These are phyloP conservation scores for Rhea pennata DNA, from an alignment of 2,113 vertebrate species.

Conservation along the genomic window DNA sequence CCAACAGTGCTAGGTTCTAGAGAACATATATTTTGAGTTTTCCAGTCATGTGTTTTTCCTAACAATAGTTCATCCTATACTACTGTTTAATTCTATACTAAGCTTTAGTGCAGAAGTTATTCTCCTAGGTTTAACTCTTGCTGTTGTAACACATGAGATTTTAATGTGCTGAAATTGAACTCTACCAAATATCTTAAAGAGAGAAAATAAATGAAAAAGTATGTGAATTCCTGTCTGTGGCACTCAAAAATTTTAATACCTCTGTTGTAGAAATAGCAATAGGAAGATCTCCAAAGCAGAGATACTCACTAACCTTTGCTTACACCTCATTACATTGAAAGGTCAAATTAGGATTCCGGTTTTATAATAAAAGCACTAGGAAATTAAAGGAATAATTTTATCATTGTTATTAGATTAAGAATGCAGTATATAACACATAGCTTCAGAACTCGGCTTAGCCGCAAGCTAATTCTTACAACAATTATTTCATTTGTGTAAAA, in stretches of 20 bases:
- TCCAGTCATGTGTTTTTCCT: background rate
- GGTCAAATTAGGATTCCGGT: background rate
- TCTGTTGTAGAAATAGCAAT: background rate
- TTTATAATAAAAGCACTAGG: background rate
- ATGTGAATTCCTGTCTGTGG: accelerated
- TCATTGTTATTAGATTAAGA: background rate
- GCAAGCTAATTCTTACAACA: background rate
- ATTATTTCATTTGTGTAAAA: background rate
- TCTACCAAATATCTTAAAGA: background rate
- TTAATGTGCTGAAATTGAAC: background rate
- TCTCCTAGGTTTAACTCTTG: background rate
- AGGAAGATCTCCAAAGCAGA: background rate
- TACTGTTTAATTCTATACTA: background rate
- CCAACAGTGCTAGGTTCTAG: background rate
- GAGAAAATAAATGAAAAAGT: background rate
- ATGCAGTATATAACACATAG: background rate
- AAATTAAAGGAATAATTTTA: background rate
- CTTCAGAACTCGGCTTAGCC: background rate
- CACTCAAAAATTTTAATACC: background rate
- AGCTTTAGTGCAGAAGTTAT: background rate
- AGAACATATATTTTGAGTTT: background rate
- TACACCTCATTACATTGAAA: background rate
- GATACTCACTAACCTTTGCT: background rate
- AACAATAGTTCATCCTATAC: background rate
- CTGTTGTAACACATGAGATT: background rate